Evolutionary conservation across 2,888 invertebrate genomes (phyloP).

Genomic region (Apamea epomidion): DNA sequence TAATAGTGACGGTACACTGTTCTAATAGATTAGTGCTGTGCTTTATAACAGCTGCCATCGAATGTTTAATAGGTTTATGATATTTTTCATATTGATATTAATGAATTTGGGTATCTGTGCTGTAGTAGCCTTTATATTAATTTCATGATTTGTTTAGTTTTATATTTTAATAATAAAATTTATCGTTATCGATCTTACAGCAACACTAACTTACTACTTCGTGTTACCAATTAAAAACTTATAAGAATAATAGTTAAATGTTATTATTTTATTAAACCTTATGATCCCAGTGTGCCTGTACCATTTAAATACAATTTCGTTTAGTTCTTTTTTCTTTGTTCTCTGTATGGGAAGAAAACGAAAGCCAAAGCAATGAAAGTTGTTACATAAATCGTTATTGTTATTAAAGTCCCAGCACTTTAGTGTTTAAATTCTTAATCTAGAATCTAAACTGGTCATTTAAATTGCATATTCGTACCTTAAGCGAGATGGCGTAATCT

Average conservation of each 20-base stretch:
- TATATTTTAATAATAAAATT: constrained; percentile 31
- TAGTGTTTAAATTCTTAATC: constrained; percentile 50
- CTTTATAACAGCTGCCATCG: constrained; percentile 30
- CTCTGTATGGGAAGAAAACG: constrained; percentile 6
- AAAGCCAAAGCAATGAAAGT: constrained; percentile 28
- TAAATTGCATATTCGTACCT: constrained; percentile 49
- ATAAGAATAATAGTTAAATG: constrained; percentile 14
- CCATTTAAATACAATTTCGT: constrained; percentile 6
- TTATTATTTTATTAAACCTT: not conserved
- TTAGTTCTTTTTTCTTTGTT: not conserved
- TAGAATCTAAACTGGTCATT: constrained; percentile 49
- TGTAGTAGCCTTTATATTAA: constrained; percentile 26
- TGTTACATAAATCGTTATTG: constrained; percentile 37
- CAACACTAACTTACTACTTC: constrained; percentile 12
- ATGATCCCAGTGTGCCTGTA: not conserved
- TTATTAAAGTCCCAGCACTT: constrained; percentile 42
- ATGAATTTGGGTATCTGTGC: constrained; percentile 13
- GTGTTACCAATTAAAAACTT: constrained; percentile 23
- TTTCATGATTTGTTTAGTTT: constrained; percentile 9
- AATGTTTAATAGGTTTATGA: constrained; percentile 43
- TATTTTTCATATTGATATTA: constrained; percentile 23
- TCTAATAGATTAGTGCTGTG: constrained; percentile 37
- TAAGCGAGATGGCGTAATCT: constrained; percentile 48
- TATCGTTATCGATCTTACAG: constrained; percentile 33
- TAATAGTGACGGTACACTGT: constrained; percentile 48